Conservation (phyloP, 2,888 invertebrate species). For the Lasioglossum leucozonium region DNA sequence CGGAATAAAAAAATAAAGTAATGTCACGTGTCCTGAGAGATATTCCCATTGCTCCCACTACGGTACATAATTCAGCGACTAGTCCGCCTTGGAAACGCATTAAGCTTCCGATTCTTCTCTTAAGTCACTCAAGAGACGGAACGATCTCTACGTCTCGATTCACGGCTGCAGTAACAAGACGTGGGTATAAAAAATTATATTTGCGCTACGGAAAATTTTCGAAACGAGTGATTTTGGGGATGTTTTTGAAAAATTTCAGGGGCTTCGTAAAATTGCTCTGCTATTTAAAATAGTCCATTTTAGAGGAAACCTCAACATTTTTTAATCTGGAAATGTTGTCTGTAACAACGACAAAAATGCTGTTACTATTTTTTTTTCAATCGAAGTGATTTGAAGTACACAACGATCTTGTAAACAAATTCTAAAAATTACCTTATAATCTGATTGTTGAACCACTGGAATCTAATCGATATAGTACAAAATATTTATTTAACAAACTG, state of each 20-base stretch:
- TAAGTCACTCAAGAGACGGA: not conserved
- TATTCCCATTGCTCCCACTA: not conserved
- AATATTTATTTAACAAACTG: not conserved
- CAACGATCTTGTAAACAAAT: not conserved
- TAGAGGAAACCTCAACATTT: not conserved
- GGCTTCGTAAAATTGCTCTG: not conserved
- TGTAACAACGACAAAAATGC: no score
- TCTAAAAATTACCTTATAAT: not conserved
- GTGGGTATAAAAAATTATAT: not conserved
- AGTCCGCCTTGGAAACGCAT: not conserved
- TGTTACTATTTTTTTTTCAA: no score
- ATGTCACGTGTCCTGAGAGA: not conserved
- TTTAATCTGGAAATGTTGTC: no score
- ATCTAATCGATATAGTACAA: not conserved
- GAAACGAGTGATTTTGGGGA: not conserved
- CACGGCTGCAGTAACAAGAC: not conserved
- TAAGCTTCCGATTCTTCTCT: not conserved
- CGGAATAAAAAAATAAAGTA: conserved; percentile 16
- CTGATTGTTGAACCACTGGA: not conserved
- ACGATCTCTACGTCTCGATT: not conserved
- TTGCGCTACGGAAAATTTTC: not conserved
- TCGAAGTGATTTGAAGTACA: no score
- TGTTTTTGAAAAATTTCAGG: not conserved
- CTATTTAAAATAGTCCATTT: not conserved
- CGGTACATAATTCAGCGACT: conserved; percentile 16